Base-by-base conservation (phyloP, 2,888 invertebrate species). In the Linnaemya tessellans region DNA sequence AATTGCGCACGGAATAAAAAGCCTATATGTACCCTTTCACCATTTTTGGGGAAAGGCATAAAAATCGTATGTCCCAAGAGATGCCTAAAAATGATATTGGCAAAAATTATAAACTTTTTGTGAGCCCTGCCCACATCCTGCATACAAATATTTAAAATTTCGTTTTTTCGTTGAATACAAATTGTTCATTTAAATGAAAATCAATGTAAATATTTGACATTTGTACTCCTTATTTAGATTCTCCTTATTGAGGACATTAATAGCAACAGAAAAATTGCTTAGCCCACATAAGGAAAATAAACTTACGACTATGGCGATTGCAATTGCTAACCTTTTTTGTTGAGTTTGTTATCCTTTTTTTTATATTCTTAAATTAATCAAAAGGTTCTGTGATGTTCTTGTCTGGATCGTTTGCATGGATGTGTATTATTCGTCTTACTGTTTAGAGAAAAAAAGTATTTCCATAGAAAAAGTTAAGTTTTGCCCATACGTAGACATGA, bases 161-260 rank as follows among this genome's bases (percentile, higher is more conserved):
- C 11, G n/a, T n/a, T n/a, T n/a, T 54, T 22, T 30, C 22, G 22
- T 22, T 54, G 54, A 54, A 54, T 56, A 56, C 8, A 41, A 38
- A 41, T n/a, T 58, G 43, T 13, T 73, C 20, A 30, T 43, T 71
- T 22, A 54, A 22, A 35, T 3, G 15, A 20, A 56, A 80, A 80
- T 68, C 51, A 68, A 68, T 62, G 68, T 74, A 81, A 75, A 81
- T 81, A 81, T 81, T 71, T 65, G 64, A 54, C 10, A 65, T 60
- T 70, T 54, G 22, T 30, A 18, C 8, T 54, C 4, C 41, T 58
- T 35, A 25, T 41, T 25, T 56, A 70, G 65, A 30, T 71, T 67
- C 2, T 30, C 30, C 30, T 30, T 30, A 30, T 30, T 30, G 30
- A 5, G 30, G 30, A 30, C 30, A 30, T 46, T 74, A 46, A 74